phyloP scores from a whole-genome alignment of 2,797 vertebrate genomes.

The Eidolon dupreanum region DNA sequence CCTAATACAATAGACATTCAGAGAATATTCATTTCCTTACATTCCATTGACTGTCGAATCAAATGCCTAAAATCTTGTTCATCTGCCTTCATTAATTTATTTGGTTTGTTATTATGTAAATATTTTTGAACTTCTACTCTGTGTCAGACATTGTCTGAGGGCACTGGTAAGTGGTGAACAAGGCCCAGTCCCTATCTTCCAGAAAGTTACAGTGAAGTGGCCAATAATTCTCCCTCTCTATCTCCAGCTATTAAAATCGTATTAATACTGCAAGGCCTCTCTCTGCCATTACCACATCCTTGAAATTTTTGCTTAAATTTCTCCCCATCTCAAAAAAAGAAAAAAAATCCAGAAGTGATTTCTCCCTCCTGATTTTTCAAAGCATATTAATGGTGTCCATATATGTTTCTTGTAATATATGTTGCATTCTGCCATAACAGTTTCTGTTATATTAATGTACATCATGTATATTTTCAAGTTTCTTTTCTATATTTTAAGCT shows the following conservation, averaged over 20 bases:
- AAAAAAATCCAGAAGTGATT: not conserved
- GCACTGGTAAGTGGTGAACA: not conserved
- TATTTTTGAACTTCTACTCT: not conserved
- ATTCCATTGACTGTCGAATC: not conserved
- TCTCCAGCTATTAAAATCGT: not conserved
- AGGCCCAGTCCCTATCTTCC: not conserved
- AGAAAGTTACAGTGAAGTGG: not conserved
- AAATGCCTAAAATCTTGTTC: slow-evolving; percentile 25
- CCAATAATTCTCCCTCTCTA: not conserved
- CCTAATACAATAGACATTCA: not conserved
- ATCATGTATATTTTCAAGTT: not conserved
- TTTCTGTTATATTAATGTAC: not conserved
- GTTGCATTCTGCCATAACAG: not conserved
- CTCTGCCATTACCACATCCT: not conserved
- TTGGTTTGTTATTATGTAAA: not conserved
- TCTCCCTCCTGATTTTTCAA: not conserved
- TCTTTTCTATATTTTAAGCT: not conserved
- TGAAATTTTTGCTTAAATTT: not conserved
- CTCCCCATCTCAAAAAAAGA: not conserved
- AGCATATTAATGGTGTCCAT: not conserved
- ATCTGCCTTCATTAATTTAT: not conserved
- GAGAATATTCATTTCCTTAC: not conserved
- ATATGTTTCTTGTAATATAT: not conserved
- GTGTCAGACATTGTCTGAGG: not conserved
- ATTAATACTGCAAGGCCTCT: not conserved